Base-by-base conservation (phyloP, 30 jellyfish, hydroid and myxozoan species). In the Hydractinia symbiolongicarpus region DNA sequence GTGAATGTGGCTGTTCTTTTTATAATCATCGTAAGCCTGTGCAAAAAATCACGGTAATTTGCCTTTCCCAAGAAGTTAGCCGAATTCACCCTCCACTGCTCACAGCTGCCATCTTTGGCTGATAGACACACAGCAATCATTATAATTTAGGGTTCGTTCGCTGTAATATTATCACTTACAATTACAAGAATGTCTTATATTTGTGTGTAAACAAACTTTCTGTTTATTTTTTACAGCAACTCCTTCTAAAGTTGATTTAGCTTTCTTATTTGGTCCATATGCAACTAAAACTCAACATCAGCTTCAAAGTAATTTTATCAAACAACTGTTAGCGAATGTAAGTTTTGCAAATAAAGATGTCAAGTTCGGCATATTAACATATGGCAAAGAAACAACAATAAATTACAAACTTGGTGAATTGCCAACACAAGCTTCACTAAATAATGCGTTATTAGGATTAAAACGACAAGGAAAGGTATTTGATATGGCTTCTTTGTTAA, bases 301-400 rank as follows among this genome's bases (percentile, higher is more conserved):
- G 21, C 13, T 55, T 74, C 66, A 50, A 74, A 50, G 8, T 8
- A 19, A 20, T 55, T 74, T 74, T 55, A 50, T 74, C 20, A 74
- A 51, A 50, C 13, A 74, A 10, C 14, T 74, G 40, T 50, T 58
- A 17, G 51, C 83, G 5, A 74, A 74, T 19, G 69, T 74, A 14
- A 74, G 51, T 30, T 9, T 17, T 8, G 51, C 83, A 5, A 54
- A 55, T 50, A 67, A 30, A 49, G 56, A 0, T 21, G 61, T 72
- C 61, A 74, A 49, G 78, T n/a, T 77, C 53, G 86, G 86, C 0
- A 55, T 77, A 40, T 56, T 77, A 6, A 54, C 86, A 54, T 77
- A 77, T 77, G 86, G 86, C 7, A 56, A 55, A 53, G 60, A 53
- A 53, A 5, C 86, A 53, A 8, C 15, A 15, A 17, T 77, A 9